Evolutionary conservation across 2,113 vertebrate species (phyloP), one percentile per base, ranked within the genome.

Genomic region (Xyrauchen texanus): DNA sequence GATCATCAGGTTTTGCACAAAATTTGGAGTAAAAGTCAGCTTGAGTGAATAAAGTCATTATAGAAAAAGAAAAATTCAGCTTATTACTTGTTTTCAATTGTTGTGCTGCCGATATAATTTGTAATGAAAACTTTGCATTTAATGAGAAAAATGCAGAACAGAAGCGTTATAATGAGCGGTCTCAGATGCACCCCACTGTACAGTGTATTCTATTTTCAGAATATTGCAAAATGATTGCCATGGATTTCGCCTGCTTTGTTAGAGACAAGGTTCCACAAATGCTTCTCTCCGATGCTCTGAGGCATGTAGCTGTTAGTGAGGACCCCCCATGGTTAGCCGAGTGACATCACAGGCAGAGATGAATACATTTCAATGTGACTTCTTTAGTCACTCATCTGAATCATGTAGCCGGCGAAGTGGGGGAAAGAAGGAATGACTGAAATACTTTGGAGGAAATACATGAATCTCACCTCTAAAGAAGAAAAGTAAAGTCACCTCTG

Each of bases 301-400:
- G 70, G 13, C 42, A n/a, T 55, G 62, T 9, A 75, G 60, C 68
- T 80, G 66, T 77, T 80, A 61, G 55, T 21, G 6, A 51, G 4
- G 58, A 76, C 71, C 77, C 58, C 67, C 52, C 72, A 76, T 60
- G 4, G 58, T 80, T 57, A 13, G 53, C 51, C 5, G 52, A 75
- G 67, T 61, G 53, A 64, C 42, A 70, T 66, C 34, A 66, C 55
- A 70, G 81, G 70, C 71, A 46, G 9, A 76, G 55, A 72, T 52
- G 78, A 69, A 79, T 63, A 70, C 61, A 63, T 82, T 85, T 80
- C 80, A 84, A 76, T 81, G 78, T 83, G 80, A 84, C 80, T 84
- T 69, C 82, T 34, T 80, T 77, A 83, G 83, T 85, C 83, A 83
- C 64, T 61, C 63, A 12, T 76, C 75, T 85, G 84, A 81, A 74